Percentiles rank a stretch among this genome's conserved stretches.
phyloP scores from a whole-genome alignment of 1,140 invertebrate species.

The Calephelis virginiensis region DNA sequence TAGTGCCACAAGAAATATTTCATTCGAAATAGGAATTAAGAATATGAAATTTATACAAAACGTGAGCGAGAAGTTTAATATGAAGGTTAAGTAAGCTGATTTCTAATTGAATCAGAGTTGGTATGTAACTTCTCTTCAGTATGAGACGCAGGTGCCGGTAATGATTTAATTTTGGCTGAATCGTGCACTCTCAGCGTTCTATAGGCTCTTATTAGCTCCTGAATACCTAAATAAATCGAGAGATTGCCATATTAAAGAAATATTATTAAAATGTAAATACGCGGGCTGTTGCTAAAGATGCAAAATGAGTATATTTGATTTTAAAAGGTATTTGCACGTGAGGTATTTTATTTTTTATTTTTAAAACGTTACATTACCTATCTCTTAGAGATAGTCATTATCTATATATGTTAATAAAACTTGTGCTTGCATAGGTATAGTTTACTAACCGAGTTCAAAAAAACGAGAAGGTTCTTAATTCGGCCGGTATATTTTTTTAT shows the following conservation, averaged over 20 bases:
- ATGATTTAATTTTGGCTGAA: constrained; percentile 71
- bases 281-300: not conserved
- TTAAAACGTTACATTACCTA: not conserved
- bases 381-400: too few species aligned
- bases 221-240: constrained; percentile 52
- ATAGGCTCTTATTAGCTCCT: constrained; percentile 54
- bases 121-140: constrained; percentile 45
- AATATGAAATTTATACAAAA: constrained; percentile 12
- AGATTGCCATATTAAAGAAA: constrained; percentile 28
- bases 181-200: constrained; percentile 42
- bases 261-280: constrained; percentile 15
- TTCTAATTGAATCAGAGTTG: constrained; percentile 45
- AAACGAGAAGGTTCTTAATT: too few species aligned
- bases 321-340: too few species aligned
- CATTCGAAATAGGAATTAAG: not conserved
- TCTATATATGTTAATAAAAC: too few species aligned
- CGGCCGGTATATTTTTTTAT: too few species aligned
- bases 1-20: not conserved
- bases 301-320: not conserved
- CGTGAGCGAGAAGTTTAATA: constrained; percentile 21
- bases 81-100: constrained; percentile 34
- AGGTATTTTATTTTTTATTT: not conserved
- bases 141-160: constrained; percentile 59
- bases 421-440: too few species aligned
- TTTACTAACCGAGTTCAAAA: too few species aligned